Percentiles rank a stretch among this genome's conserved stretches.
These are phyloP conservation scores for Philotrypesis tridentata DNA, from an alignment of 1,140 invertebrate species.

Conservation along the genomic window DNA sequence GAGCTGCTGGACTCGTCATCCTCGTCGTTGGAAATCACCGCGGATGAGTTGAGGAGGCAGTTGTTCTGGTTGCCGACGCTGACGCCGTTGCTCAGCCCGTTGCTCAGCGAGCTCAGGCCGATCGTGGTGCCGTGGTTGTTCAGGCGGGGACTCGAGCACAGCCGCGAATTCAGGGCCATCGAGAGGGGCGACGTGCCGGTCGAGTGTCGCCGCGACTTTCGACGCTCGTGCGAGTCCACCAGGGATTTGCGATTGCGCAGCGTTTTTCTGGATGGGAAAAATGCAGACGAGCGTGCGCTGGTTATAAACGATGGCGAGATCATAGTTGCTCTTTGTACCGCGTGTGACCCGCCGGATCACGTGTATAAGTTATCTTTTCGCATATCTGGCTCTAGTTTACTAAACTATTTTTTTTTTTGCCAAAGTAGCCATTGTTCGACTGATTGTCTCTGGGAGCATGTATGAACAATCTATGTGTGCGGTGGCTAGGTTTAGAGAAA, in stretches of 20 bases:
- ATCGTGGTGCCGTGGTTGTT: slow-evolving; percentile 61
- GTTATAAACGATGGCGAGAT: too few relatives aligned
- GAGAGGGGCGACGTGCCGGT: slow-evolving; percentile 78
- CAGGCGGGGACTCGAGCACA: slow-evolving; percentile 65
- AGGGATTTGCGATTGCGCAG: slow-evolving; percentile 81
- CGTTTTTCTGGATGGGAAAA: slow-evolving; percentile 84
- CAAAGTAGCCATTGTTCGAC: too few relatives aligned
- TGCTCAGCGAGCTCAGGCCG: slow-evolving; percentile 66
- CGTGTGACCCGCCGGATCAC: too few relatives aligned
- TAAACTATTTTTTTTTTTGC: too few relatives aligned
- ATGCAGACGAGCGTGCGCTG: slow-evolving; percentile 32
- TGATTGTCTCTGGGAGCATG: too few relatives aligned
- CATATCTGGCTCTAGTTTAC: too few relatives aligned
- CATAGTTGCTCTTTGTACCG: too few relatives aligned
- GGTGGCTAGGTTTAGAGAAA: too few relatives aligned
- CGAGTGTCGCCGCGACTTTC: slow-evolving; percentile 85
- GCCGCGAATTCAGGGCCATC: slow-evolving; percentile 59
- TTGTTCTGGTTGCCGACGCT: slow-evolving; percentile 44
- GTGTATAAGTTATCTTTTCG: too few relatives aligned
- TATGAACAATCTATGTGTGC: too few relatives aligned
- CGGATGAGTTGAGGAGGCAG: background rate
- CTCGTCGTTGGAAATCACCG: slow-evolving; percentile 62
- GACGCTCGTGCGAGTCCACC: slow-evolving; percentile 78
- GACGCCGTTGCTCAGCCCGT: slow-evolving; percentile 65
- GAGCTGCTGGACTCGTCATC: slow-evolving; percentile 76